phyloP scores from a whole-genome alignment of 2,797 vertebrate genomes.

The Kryptopterus vitreolus region DNA sequence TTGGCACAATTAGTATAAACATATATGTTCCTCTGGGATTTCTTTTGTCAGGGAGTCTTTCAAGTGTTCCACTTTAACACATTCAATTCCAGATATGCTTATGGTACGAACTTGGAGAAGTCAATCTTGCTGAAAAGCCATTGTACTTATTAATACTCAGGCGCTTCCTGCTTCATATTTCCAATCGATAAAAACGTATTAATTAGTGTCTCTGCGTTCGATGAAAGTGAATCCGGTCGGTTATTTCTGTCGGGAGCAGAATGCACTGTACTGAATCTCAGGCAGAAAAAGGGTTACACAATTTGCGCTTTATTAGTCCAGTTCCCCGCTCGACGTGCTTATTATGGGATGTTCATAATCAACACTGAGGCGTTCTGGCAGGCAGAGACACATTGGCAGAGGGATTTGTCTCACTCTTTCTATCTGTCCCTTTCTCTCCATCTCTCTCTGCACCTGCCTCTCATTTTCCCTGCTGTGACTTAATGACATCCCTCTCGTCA shows the following conservation, averaged over 20 bases:
- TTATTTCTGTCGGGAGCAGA: constrained; percentile 8
- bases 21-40: constrained; percentile 32
- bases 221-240: constrained; percentile 17
- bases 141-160: constrained; percentile 12
- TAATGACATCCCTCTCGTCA: constrained; percentile 62
- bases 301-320: constrained; percentile 36
- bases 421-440: not conserved
- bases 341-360: constrained; percentile 47
- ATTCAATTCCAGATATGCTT: not conserved
- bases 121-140: not conserved
- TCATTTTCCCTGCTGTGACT: constrained; percentile 63
- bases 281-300: constrained; percentile 42
- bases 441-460: constrained; percentile 67
- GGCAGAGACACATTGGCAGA: constrained; percentile 32
- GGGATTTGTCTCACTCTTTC: not conserved
- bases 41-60: constrained; percentile 34
- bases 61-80: not conserved
- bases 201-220: constrained; percentile 13
- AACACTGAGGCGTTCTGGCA: constrained; percentile 38
- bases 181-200: constrained; percentile 12
- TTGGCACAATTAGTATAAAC: constrained; percentile 23
- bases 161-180: constrained; percentile 26
- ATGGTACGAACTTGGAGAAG: not conserved
- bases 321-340: constrained; percentile 33
- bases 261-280: constrained; percentile 19